These are phyloP conservation scores for Corythaeola cristata DNA, from an alignment of 2,113 vertebrate species.

Conservation along the genomic window DNA sequence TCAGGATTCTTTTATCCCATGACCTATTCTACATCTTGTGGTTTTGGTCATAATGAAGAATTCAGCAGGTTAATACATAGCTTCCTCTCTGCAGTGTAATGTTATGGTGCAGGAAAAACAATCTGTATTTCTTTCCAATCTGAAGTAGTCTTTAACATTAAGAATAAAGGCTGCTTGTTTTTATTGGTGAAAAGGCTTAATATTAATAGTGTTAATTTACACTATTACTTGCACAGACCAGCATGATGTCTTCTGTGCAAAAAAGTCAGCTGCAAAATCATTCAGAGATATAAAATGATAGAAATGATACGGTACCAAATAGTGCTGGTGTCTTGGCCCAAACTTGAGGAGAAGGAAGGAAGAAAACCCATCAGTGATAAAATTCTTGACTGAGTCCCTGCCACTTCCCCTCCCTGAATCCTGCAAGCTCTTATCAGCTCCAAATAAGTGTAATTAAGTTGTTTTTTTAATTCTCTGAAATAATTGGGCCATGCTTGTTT, in stretches of 20 bases:
- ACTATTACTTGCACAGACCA: background rate
- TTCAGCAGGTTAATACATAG: background rate
- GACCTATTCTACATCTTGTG: background rate
- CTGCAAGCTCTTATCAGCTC: background rate
- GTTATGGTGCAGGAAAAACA: background rate
- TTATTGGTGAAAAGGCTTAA: background rate
- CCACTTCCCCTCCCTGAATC: rapidly evolving
- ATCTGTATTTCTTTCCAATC: background rate
- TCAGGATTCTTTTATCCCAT: background rate
- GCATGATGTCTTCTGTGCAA: background rate
- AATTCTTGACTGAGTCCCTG: background rate
- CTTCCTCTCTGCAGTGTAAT: background rate
- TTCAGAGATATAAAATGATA: background rate
- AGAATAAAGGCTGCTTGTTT: background rate
- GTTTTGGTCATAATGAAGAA: background rate
- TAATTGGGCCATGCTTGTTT: background rate
- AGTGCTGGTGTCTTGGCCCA: background rate
- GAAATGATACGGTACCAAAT: background rate
- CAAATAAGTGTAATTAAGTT: background rate
- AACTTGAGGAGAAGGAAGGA: background rate
- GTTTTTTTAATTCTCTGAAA: background rate
- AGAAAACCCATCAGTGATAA: background rate
- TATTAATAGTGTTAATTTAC: background rate
- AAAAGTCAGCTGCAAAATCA: background rate
- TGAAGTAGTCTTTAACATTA: background rate